Conservation (phyloP, 2,888 invertebrate genomes). For the Chloroclystis v-ata region DNA sequence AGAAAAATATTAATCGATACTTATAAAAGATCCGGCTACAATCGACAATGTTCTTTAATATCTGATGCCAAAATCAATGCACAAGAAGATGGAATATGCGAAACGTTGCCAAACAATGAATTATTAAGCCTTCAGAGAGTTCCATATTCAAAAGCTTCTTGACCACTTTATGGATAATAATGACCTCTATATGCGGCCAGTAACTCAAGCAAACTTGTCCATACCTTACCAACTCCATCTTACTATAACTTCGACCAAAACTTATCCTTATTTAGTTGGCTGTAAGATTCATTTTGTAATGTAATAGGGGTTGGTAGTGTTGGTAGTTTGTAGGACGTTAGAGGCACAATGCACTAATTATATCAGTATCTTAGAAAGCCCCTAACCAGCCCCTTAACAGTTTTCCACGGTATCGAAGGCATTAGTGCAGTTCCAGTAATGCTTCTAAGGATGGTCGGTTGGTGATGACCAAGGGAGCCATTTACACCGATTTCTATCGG, state of each 20-base stretch:
- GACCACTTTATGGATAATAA: slow-evolving; percentile 60
- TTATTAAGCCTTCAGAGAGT: slow-evolving; percentile 52
- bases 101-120: slow-evolving; percentile 49
- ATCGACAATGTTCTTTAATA: too few species aligned
- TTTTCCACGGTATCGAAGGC: slow-evolving; percentile 72
- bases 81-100: slow-evolving; percentile 27
- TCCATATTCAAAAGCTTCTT: slow-evolving; percentile 54
- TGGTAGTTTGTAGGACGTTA: slow-evolving; percentile 50
- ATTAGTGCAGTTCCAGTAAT: slow-evolving; percentile 77
- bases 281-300: slow-evolving; percentile 33
- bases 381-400: slow-evolving; percentile 77
- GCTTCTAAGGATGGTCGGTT: slow-evolving; percentile 70
- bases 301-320: neutral
- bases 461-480: slow-evolving; percentile 63
- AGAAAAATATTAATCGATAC: too few species aligned
- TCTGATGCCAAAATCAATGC: neutral
- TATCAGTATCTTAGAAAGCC: slow-evolving; percentile 76
- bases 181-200: slow-evolving; percentile 60
- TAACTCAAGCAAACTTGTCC: slow-evolving; percentile 63
- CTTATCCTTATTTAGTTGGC: slow-evolving; percentile 12
- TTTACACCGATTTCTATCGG: slow-evolving; percentile 31
- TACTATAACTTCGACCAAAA: slow-evolving; percentile 2
- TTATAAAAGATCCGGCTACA: too few species aligned
- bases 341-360: slow-evolving; percentile 74
- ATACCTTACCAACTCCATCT: slow-evolving; percentile 36